Base-by-base conservation (phyloP, 2,888 invertebrate species). In the Lepidochrysops patricia region DNA sequence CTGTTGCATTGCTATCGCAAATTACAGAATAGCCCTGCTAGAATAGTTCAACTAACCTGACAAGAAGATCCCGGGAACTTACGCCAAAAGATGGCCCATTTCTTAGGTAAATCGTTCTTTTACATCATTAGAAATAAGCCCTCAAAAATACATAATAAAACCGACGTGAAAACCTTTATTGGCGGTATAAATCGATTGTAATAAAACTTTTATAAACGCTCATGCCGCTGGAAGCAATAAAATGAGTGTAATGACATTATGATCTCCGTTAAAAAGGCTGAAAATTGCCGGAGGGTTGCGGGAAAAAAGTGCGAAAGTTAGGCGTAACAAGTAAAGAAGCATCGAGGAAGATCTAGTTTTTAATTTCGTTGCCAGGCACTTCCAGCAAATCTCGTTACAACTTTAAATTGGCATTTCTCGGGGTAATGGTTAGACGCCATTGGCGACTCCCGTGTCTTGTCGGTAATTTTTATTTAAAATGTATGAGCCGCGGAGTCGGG, bases 391-490 rank as follows among this genome's bases (percentile, higher is more conserved):
- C 86, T 87, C 81, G 86, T 87, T 87, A 87, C 84, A 87, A 87
- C 82, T 88, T 88, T 87, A 88, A 88, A 88, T 88, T 88, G 88
- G 84, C 85, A 81, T 86, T 86, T 86, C 85, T 83, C 84, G 77
- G 79, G 83, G 84, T 84, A 84, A 85, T 82, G 81, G 84, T 80
- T 81, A 81, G 80, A 84, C 77, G 80, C 74, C 77, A 79, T 74
- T 76, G 76, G 81, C 76, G 80, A 82, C 76, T 79, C 72, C 73
- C 69, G 80, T 80, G 79, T 82, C 82, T 78, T 76, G 76, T 71
- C 66, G 67, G 75, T 82, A 82, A 82, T 84, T 82, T 80, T 83
- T 82, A 81, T 84, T 84, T 83, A 84, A 84, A 84, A 84, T 84
- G 82, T 82, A 84, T 83, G 81, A 83, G 75, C 48, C 61, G 57